Conservation (phyloP, 2,888 invertebrate species). For the Pandemis heparana region DNA sequence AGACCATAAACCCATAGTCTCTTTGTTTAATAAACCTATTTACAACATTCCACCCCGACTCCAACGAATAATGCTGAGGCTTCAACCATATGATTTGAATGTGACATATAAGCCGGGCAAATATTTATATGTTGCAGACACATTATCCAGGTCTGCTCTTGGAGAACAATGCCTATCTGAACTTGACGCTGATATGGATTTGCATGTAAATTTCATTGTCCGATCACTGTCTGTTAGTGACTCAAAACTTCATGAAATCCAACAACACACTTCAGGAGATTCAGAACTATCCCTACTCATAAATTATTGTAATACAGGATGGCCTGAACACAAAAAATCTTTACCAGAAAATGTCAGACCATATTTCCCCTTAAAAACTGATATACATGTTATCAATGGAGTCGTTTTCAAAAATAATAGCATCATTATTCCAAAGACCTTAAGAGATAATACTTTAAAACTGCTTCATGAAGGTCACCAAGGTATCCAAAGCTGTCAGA, state of each 20-base stretch:
- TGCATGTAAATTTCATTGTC: conserved; percentile 28
- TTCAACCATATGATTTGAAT: conserved; percentile 42
- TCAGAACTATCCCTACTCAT: neutral
- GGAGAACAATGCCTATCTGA: conserved; percentile 3
- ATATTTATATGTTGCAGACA: conserved; percentile 28
- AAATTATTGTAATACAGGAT: conserved; percentile 34
- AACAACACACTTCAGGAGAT: conserved; percentile 22
- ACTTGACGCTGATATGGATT: conserved; percentile 30
- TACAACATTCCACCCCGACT: conserved; percentile 37
- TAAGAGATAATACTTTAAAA: conserved; percentile 15
- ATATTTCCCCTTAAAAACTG: conserved; percentile 31
- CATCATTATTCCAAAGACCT: neutral
- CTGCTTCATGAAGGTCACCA: conserved; percentile 37
- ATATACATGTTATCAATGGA: conserved; percentile 33
- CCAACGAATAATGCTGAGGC: conserved; percentile 42
- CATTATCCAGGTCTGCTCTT: neutral
- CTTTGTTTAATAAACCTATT: conserved; percentile 40
- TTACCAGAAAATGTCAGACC: conserved; percentile 25
- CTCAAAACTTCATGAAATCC: neutral
- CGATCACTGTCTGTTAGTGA: conserved; percentile 5
- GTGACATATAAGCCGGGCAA: conserved; percentile 40
- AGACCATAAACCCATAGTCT: conserved; percentile 43
- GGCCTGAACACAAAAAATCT: conserved; percentile 34
- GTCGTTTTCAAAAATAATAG: conserved; percentile 26
- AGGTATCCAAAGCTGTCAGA: conserved; percentile 34